Conservation (phyloP, 2,113 vertebrate species). For the Sakesphorus luctuosus region DNA sequence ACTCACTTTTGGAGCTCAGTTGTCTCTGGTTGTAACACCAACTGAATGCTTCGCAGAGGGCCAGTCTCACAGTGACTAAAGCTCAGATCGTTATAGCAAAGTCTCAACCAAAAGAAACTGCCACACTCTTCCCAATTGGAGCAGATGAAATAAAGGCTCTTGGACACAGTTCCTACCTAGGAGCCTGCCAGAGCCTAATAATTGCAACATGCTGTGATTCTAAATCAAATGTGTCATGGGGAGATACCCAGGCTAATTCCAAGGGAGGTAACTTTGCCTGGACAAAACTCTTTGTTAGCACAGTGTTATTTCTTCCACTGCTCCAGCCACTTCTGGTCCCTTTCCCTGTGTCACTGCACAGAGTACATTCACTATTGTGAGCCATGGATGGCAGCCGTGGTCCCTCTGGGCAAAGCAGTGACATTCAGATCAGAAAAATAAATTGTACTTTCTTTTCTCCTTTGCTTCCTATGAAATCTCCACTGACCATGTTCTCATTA, state of each 20-base stretch:
- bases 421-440: not conserved
- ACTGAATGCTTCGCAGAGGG: constrained; percentile 45
- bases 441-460: not conserved
- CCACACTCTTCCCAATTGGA: constrained; percentile 42
- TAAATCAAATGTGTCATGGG: constrained; percentile 26
- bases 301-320: not conserved
- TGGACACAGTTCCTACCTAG: constrained; percentile 33
- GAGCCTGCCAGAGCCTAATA: constrained; percentile 42
- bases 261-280: not conserved
- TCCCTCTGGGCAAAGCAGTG: not conserved
- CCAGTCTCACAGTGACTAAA: constrained; percentile 8
- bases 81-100: constrained; percentile 23
- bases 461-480: not conserved
- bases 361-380: not conserved
- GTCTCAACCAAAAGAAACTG: constrained; percentile 46
- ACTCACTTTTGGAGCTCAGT: constrained; percentile 43
- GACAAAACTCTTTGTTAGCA: not conserved
- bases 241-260: constrained; percentile 26
- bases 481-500: not conserved
- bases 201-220: constrained; percentile 50
- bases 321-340: not conserved
- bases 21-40: constrained; percentile 46
- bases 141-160: constrained; percentile 40
- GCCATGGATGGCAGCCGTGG: accelerated
- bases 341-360: not conserved